Evolutionary conservation across 2,888 invertebrate genomes (phyloP).

Genomic region (Sinopyrophorus schimmeli): DNA sequence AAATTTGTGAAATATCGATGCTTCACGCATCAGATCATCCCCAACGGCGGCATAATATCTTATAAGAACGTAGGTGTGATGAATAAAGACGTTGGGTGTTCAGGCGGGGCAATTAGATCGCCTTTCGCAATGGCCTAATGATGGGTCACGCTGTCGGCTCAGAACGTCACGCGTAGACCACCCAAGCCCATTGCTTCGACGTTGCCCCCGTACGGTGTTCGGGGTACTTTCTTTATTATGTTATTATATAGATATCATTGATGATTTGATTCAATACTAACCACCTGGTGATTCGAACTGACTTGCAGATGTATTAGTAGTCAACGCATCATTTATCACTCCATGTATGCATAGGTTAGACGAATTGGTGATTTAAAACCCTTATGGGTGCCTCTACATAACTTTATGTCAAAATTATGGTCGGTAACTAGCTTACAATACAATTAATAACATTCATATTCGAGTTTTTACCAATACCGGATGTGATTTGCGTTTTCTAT

Average conservation of each 20-base stretch:
- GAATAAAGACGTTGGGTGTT: slow-evolving; percentile 53
- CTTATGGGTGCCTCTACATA: too few relatives aligned
- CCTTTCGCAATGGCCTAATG: slow-evolving; percentile 58
- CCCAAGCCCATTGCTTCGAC: slow-evolving; percentile 47
- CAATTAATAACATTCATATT: too few relatives aligned
- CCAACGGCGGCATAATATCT: slow-evolving; percentile 15
- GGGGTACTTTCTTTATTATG: slow-evolving; percentile 47
- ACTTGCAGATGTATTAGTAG: slow-evolving; percentile 45
- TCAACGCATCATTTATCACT: slow-evolving; percentile 30
- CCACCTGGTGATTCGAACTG: slow-evolving; percentile 47
- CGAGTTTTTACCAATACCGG: too few relatives aligned
- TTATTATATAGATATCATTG: slow-evolving; percentile 53
- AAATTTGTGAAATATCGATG: too few relatives aligned
- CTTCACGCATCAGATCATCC: too few relatives aligned
- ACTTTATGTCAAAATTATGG: too few relatives aligned
- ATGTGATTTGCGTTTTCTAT: too few relatives aligned
- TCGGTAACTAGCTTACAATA: too few relatives aligned
- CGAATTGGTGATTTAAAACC: slow-evolving; percentile 21
- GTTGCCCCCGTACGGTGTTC: slow-evolving; percentile 42
- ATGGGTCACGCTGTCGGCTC: slow-evolving; percentile 54
- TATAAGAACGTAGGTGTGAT: slow-evolving; percentile 47
- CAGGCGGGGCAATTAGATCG: slow-evolving; percentile 56
- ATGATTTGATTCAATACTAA: slow-evolving; percentile 46
- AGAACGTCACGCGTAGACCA: slow-evolving; percentile 53
- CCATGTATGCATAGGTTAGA: slow-evolving; percentile 7